These are phyloP conservation scores for Thyatira batis DNA, from an alignment of 2,888 invertebrate genomes.

Conservation along the genomic window DNA sequence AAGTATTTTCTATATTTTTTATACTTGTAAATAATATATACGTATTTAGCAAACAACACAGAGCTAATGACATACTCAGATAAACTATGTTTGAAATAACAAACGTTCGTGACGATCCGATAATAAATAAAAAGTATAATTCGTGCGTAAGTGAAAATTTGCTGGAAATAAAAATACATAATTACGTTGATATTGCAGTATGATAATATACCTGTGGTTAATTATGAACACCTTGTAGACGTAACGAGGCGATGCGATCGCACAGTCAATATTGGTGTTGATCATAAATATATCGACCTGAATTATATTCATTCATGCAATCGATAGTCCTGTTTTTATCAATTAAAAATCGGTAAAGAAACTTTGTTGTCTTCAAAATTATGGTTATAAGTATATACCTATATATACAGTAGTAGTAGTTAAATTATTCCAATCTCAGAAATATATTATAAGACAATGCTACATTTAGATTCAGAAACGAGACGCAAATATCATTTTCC, in stretches of 20 bases:
- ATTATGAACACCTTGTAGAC: slow-evolving; percentile 42
- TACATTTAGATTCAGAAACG: not conserved
- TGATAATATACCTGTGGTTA: slow-evolving; percentile 41
- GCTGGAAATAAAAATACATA: slow-evolving; percentile 41
- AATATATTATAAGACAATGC: no score
- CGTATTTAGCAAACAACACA: not conserved
- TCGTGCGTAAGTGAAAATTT: slow-evolving; percentile 58
- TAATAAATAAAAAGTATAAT: slow-evolving; percentile 30
- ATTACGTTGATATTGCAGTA: slow-evolving; percentile 48
- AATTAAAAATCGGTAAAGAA: no score
- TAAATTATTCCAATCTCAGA: no score
- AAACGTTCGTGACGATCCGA: slow-evolving; percentile 1
- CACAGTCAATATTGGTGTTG: not conserved
- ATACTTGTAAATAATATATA: not conserved
- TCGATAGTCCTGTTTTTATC: no score
- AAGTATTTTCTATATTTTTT: no score
- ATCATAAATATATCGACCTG: not conserved
- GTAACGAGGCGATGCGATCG: not conserved
- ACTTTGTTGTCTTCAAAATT: no score
- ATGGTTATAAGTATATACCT: no score
- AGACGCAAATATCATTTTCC: not conserved
- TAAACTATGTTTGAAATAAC: not conserved
- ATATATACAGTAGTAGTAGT: no score
- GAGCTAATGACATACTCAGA: not conserved
- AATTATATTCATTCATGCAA: no score